Base-by-base conservation (phyloP, 2,888 invertebrate genomes). In the Zele albiditarsus region DNA sequence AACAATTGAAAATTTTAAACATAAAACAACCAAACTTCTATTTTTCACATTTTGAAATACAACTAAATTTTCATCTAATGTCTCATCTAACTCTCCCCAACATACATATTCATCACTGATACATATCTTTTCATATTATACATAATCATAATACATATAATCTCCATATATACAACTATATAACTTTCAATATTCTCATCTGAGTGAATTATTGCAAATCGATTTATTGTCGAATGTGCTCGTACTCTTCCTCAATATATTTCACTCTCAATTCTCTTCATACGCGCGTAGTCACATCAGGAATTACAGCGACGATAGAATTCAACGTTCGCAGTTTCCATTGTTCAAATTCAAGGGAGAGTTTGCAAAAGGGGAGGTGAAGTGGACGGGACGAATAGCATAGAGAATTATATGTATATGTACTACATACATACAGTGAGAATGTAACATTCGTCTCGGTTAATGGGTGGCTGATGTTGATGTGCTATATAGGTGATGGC, bases 201-300 rank as follows among this genome's bases (percentile, higher is more conserved):
- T 20, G 60, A 62, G 46, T 71, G 71, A 71, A 75, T 75, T 72
- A 75, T 72, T 72, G 67, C 49, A 53, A 68, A 75, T 75, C 75
- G 75, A 75, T 75, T 75, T 71, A 71, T 46, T 62, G 71, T 71
- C 62, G 60, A 62, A 31, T 53, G 8, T 57, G 14, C 33, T 31
- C 23, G 23, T 4, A 6, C 68, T n/a, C 12, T 49, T n/a, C 68
- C 12, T 2, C 49, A 23, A 42, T 23, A 33, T 31, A 20, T 33
- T 23, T 67, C 60, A 28, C 67, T 58, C 60, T 73, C 25, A 28
- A 42, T 57, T 72, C n/a, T 31, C 53, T 31, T 53, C 46, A n/a
- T 46, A 27, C 38, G 20, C 31, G 28, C 31, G 31, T 53, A 20
- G 53, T 53, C 53, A 53, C 53, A 53, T 53, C 53, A 60, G 71